phyloP scores from a whole-genome alignment of 2,113 vertebrate genomes.

The Carlito syrichta region DNA sequence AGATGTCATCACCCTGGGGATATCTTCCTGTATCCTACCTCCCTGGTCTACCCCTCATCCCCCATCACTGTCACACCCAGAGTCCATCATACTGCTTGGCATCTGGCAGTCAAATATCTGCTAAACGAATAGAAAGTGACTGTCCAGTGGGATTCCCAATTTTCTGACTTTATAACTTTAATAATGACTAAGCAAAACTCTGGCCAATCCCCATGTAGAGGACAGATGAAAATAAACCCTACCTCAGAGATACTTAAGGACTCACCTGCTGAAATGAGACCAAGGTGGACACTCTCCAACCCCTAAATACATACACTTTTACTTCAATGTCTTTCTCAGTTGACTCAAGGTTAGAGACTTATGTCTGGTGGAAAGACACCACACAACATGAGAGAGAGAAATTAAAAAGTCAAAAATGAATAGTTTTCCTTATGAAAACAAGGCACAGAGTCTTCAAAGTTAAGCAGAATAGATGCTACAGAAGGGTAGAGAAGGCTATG shows the following conservation, averaged over 20 bases:
- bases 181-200: not conserved
- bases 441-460: not conserved
- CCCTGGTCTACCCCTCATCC: not conserved
- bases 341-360: not conserved
- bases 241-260: not conserved
- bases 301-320: not conserved
- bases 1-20: not conserved
- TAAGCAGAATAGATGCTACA: not conserved
- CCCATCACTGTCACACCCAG: not conserved
- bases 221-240: not conserved
- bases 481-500: not conserved
- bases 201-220: not conserved
- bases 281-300: not conserved
- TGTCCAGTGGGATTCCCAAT: not conserved
- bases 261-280: not conserved
- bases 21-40: not conserved
- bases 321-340: not conserved
- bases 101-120: not conserved
- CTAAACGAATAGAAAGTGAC: not conserved
- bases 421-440: not conserved
- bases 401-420: not conserved
- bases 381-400: not conserved
- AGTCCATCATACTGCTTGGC: not conserved
- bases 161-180: not conserved
- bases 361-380: not conserved